Evolutionary conservation across 2,888 invertebrate species (phyloP), one percentile per base, ranked within the genome.

Genomic region (Hydraecia micacea): DNA sequence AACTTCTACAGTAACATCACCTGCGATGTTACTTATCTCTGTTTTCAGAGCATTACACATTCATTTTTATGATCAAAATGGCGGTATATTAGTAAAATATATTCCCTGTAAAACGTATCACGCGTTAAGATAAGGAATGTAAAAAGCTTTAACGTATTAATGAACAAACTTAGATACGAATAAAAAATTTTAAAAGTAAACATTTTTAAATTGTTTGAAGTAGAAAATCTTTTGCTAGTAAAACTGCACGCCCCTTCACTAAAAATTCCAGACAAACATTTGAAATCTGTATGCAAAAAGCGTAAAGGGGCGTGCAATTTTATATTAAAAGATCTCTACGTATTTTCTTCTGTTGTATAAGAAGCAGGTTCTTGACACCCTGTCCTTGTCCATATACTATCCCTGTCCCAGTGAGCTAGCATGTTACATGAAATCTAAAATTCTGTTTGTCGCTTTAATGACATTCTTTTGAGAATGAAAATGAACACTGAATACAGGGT

Each of bases 31-130:
- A 55, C 63, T 75, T 77, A 75, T 77, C 85, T 52, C 49, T 67
- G 18, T 77, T 81, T 77, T 70, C 75, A 81, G 58, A 66, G 52
- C 77, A 73, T 84, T 84, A 73, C 85, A 73, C 81, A 71, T 84
- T 84, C 52, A 73, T 73, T 81, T 85, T 84, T 84, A 84, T 71
- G 77, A 75, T 78, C 73, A 71, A 77, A 67, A 83, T 67, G 75
- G 68, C 58, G 9, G 46, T 46, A 70, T 70, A 70, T 42, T 67
- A 75, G 75, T 80, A 84, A 72, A 72, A 72, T 75, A 73, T 73
- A 49, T 69, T 49, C 42, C 28, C 65, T 32, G 15, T 72, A 18
- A 70, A 80, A 71, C 28, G 15, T 71, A 70, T 62, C 58, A 75
- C 42, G 70, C 39, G 67, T 75, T 52, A 68, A 67, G 77, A 85